phyloP scores from a whole-genome alignment of 2,113 vertebrate genomes.

The Rafetus swinhoei region DNA sequence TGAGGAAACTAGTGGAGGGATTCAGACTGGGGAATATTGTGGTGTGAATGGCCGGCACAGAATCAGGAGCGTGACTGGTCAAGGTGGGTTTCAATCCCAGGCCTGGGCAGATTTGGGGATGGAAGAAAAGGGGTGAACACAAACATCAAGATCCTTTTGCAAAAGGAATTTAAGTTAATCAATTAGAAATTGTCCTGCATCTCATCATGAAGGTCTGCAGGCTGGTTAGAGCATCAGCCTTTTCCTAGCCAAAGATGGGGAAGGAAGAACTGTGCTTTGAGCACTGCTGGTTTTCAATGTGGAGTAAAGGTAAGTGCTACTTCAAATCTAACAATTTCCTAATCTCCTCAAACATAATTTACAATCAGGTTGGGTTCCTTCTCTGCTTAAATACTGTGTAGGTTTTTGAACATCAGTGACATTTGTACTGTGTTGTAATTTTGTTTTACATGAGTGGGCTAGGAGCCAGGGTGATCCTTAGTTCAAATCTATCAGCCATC shows the following conservation, averaged over 20 bases:
- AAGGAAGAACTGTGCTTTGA: background rate
- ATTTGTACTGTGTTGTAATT: background rate
- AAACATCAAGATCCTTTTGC: fast-evolving
- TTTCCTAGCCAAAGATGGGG: background rate
- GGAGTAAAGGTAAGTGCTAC: background rate
- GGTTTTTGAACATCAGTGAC: too few species aligned
- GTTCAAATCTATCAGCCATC: background rate
- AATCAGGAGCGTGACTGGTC: background rate
- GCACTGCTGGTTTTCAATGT: background rate
- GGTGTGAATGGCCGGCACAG: background rate
- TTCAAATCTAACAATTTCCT: background rate
- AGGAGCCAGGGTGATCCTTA: background rate
- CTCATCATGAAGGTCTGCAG: background rate
- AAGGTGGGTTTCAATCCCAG: background rate
- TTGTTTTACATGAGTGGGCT: background rate
- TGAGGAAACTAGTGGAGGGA: background rate
- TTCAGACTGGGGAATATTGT: fast-evolving
- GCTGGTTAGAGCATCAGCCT: background rate
- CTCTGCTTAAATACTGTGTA: background rate
- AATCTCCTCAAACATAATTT: background rate
- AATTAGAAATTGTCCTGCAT: background rate
- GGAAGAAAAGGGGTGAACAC: background rate
- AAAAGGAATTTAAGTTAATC: background rate
- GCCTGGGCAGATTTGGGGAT: background rate
- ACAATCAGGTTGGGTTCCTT: background rate